Percentiles rank a stretch among this genome's conserved stretches.
These are phyloP conservation scores for Enteromius viviparus DNA, from an alignment of 2,797 vertebrate genomes.

Conservation along the genomic window DNA sequence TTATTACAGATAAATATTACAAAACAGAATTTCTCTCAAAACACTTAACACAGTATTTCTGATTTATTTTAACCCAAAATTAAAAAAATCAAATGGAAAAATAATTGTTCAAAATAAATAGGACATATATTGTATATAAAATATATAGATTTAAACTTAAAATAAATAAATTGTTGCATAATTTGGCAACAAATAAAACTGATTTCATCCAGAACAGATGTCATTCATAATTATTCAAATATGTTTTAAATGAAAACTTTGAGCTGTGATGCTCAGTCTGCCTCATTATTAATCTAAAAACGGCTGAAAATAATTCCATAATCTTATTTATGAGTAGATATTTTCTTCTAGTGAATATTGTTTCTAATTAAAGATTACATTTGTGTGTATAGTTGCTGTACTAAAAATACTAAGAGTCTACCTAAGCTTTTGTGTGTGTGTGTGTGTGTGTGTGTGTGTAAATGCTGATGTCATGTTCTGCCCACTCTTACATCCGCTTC, in stretches of 20 bases:
- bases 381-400: background rate
- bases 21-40: background rate
- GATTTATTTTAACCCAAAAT: background rate
- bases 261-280: background rate
- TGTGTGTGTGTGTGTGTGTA: constrained; percentile 45
- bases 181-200: background rate
- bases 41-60: background rate
- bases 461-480: constrained; percentile 75
- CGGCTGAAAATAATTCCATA: background rate
- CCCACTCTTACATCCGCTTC: constrained; percentile 80
- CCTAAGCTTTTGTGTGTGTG: constrained; percentile 14
- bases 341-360: background rate
- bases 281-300: background rate
- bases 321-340: background rate
- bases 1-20: background rate
- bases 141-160: background rate
- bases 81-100: background rate
- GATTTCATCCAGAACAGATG: background rate
- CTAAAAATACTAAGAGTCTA: background rate
- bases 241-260: background rate
- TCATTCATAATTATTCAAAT: background rate
- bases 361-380: background rate
- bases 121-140: background rate
- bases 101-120: background rate
- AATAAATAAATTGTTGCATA: background rate